Base-by-base conservation (phyloP, 2,113 vertebrate genomes). In the Megaleporinus macrocephalus region DNA sequence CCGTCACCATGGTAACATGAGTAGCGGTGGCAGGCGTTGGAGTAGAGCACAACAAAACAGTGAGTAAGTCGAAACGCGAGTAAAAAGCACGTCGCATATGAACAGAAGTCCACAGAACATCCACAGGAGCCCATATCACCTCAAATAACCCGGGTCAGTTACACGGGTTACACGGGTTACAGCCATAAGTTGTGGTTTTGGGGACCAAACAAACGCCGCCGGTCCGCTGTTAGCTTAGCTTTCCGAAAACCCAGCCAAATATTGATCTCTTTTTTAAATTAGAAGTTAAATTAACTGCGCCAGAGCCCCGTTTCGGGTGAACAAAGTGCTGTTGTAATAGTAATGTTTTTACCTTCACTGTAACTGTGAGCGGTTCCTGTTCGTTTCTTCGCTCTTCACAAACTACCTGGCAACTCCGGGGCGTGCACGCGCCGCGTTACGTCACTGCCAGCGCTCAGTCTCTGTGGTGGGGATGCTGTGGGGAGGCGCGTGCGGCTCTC, bases 1-100 rank as follows among this genome's bases (percentile, higher is more conserved):
- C 22, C 66, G 81, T 95, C 71, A 79, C 93, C 87, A 94, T 93
- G 90, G 92, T 59, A 74, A 83, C 85, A 49, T 26, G 53, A 24
- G 61, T 57, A 80, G 71, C 84, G 4, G 80, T 47, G 22, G 24
- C n/a, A 75, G 59, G 33, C 18, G 26, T n/a, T 75, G 33, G 27
- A 73, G n/a, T 16, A 18, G n/a, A 44, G 65, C 44, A 86, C 80
- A 91, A 90, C 86, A 91, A 91, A 90, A 78, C 79, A 49, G 30
- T 12, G 26, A 61, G 15, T 16, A 61, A 24, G 18, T 53, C 76
- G 36, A 70, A 76, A 41, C 0, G 44, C 47, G 68, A 76, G 15
- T 69, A 83, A 13, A 49, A 13, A 47, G 0, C 20, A 22, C 57
- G 22, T 5, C 0, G 12, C 22, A 59, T 22, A 69, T 7, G 10